Percentiles rank a stretch among this genome's conserved stretches.
phyloP scores from a whole-genome alignment of 2,797 vertebrate species.

The Miichthys miiuy region DNA sequence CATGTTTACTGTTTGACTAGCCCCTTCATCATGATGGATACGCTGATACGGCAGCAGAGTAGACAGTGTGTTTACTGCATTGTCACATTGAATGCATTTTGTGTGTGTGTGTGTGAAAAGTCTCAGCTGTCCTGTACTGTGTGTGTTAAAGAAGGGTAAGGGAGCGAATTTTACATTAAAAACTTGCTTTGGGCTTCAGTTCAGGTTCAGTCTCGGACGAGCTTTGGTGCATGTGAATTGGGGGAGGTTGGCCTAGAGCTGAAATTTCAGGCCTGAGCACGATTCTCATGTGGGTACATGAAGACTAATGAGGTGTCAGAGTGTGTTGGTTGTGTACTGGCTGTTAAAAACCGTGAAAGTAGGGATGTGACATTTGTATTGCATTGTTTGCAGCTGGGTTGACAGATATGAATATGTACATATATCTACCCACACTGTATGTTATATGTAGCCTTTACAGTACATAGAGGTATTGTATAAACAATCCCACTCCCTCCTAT shows the following conservation, averaged over 20 bases:
- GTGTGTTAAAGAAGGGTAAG: not conserved
- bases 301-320: conserved; percentile 69
- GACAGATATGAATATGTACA: conserved; percentile 21
- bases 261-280: conserved; percentile 1
- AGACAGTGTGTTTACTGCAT: conserved; percentile 17
- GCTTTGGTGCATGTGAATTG: not conserved
- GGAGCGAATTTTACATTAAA: conserved; percentile 5
- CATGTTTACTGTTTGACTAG: conserved; percentile 10
- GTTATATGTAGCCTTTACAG: not conserved
- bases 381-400: conserved; percentile 18
- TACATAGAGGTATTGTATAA: conserved; percentile 35
- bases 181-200: not conserved
- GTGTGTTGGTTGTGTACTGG: conserved; percentile 29
- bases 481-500: conserved; percentile 43
- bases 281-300: conserved; percentile 34
- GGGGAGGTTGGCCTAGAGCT: not conserved
- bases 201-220: conserved; percentile 9
- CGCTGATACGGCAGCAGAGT: not conserved
- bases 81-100: conserved; percentile 22
- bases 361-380: conserved; percentile 7
- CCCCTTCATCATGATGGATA: conserved; percentile 23
- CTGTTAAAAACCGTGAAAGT: conserved; percentile 14
- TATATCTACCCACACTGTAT: not conserved
- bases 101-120: conserved; percentile 18
- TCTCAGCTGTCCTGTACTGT: not conserved